These are phyloP conservation scores for Porites lutea DNA, from an alignment of 64 coral and sea anemone genomes.

Conservation along the genomic window DNA sequence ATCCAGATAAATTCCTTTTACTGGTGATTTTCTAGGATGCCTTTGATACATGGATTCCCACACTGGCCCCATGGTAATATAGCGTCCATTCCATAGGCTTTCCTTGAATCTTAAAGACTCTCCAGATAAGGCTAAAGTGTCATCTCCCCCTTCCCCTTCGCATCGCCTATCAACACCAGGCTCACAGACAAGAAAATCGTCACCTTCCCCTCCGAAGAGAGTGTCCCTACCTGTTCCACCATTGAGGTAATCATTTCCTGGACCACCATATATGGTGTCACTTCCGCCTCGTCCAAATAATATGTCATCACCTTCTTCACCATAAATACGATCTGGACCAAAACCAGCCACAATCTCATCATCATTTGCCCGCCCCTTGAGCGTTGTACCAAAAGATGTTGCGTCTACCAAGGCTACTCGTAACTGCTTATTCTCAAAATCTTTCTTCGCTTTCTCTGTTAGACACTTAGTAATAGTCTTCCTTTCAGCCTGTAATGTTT, in stretches of 20 bases:
- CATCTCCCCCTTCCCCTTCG: neutral
- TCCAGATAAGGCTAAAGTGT: neutral
- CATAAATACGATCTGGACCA: conserved; percentile 13
- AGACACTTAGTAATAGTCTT: conserved; percentile 21
- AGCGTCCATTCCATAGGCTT: neutral
- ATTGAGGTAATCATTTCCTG: conserved; percentile 20
- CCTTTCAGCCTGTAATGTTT: neutral
- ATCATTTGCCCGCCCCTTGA: conserved; percentile 2
- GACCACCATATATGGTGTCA: conserved; percentile 20
- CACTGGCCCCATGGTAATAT: neutral
- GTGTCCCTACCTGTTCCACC: conserved; percentile 22
- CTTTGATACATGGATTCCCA: neutral
- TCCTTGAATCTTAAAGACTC: neutral
- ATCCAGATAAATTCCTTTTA: conserved; percentile 38
- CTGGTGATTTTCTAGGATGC: neutral
- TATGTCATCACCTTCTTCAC: conserved; percentile 27
- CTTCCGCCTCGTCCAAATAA: conserved; percentile 45
- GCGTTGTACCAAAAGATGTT: conserved; percentile 3
- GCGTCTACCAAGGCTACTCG: conserved; percentile 20
- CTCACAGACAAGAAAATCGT: conserved; percentile 6
- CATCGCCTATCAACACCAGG: neutral
- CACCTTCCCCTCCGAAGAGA: conserved; percentile 15
- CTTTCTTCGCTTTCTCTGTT: neutral
- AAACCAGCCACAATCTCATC: conserved; percentile 7
- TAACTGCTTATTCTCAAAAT: conserved; percentile 1